Conservation (phyloP, 2,797 vertebrate species). For the Carcharodon carcharias region DNA sequence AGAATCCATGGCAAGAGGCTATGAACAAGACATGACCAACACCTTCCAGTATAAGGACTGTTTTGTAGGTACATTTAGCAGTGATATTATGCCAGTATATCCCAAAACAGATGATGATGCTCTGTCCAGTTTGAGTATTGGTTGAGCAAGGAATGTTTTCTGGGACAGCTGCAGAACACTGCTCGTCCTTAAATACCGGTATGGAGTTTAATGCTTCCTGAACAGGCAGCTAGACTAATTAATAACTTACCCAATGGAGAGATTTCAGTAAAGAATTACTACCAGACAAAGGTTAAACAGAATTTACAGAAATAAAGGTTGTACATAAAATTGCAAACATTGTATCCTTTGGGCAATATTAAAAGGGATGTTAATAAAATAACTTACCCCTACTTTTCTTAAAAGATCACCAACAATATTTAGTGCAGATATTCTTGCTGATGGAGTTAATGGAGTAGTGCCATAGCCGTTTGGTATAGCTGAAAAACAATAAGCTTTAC, state of each 20-base stretch:
- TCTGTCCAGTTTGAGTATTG: neutral
- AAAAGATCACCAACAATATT: slow-evolving; percentile 95
- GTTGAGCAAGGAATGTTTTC: neutral
- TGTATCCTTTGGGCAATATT: neutral
- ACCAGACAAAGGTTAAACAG: neutral
- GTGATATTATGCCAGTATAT: neutral
- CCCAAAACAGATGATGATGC: neutral
- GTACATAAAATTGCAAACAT: neutral
- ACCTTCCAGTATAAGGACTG: neutral
- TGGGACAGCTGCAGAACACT: neutral
- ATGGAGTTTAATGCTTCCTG: neutral
- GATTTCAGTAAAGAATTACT: neutral
- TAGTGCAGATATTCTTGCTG: slow-evolving; percentile 91
- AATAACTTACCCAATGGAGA: no score
- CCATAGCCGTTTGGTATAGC: slow-evolving; percentile 84
- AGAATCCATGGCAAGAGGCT: neutral
- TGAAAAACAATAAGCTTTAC: slow-evolving; percentile 45
- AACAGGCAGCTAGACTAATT: neutral
- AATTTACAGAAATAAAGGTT: slow-evolving; percentile 4
- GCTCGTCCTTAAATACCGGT: neutral
- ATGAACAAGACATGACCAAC: neutral
- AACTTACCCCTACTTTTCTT: slow-evolving; percentile 91
- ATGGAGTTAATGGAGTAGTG: slow-evolving; percentile 82
- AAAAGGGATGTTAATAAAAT: neutral
- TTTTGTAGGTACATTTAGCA: neutral